Base-by-base conservation (phyloP, 2,888 invertebrate species). In the Itoplectis maculator region DNA sequence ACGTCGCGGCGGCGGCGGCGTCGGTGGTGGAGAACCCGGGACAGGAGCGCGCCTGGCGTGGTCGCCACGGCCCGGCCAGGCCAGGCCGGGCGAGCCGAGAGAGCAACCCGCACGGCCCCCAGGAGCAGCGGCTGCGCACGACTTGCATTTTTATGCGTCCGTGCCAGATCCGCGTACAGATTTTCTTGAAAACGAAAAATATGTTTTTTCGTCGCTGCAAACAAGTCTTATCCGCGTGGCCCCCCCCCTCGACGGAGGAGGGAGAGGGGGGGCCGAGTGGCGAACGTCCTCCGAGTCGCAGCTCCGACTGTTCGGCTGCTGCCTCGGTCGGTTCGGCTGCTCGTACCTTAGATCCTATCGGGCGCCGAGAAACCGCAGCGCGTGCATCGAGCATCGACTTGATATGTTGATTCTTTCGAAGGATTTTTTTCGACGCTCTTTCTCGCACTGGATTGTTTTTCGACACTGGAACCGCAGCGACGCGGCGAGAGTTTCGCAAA, bases 111-210 rank as follows among this genome's bases (percentile, higher is more conserved):
- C n/a, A n/a, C n/a, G n/a, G n/a, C n/a, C n/a, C n/a, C 80, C 63
- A 56, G 74, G 72, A 74, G 81, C 84, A 88, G 89, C 89, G 89
- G 88, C 86, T 87, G 89, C 88, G 90, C 92, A 91, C 92, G 92
- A 91, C 90, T 89, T 90, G 91, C 90, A 91, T 92, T 92, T 92
- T 92, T 92, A 91, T 90, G 91, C 86, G 87, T 86, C 86, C 88
- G 84, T 70, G 89, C 87, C 90, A 91, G 91, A 91, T 91, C 89
- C 87, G 87, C 87, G 90, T 88, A 88, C 87, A 90, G 90, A 91
- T 91, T 91, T 91, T 90, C 89, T 88, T 87, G 85, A 87, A 90
- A 89, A 88, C 86, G 84, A 86, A 86, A 88, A 87, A 88, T 88
- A 88, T 87, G 85, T 84, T 86, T 84, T 83, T 85, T 85, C 84